phyloP scores from a whole-genome alignment of 2,113 vertebrate genomes.

The Poicephalus meyeri region DNA sequence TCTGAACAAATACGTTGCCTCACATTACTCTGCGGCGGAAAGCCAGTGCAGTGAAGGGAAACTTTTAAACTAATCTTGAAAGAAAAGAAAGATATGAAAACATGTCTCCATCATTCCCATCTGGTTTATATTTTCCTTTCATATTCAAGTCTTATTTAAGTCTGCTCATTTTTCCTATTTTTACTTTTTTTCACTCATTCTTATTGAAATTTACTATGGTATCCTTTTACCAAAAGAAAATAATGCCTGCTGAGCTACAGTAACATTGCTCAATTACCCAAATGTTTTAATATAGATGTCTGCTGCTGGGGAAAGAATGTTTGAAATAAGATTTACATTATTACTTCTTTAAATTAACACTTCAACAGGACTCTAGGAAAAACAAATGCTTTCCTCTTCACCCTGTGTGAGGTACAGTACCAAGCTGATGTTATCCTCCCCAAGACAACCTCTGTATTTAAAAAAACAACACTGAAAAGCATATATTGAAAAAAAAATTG shows the following conservation, averaged over 20 bases:
- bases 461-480: neutral
- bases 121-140: slow-evolving; percentile 74
- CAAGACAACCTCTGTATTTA: neutral
- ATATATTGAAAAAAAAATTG: neutral
- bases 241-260: slow-evolving; percentile 50
- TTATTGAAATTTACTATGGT: slow-evolving; percentile 42
- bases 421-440: neutral
- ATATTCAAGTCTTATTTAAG: slow-evolving; percentile 43
- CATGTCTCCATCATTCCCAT: slow-evolving; percentile 78
- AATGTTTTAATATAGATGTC: slow-evolving; percentile 49
- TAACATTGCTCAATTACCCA: slow-evolving; percentile 38
- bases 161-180: neutral
- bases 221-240: slow-evolving; percentile 64
- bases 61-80: slow-evolving; percentile 78
- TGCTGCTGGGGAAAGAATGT: neutral
- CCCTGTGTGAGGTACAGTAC: slow-evolving; percentile 46
- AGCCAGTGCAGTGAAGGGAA: slow-evolving; percentile 74
- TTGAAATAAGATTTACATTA: slow-evolving; percentile 62
- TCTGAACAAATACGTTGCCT: slow-evolving; percentile 72
- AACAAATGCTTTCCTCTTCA: slow-evolving; percentile 28
- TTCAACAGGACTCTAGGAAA: slow-evolving; percentile 41
- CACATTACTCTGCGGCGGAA: slow-evolving; percentile 71
- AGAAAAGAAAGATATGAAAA: slow-evolving; percentile 78
- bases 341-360: slow-evolving; percentile 68
- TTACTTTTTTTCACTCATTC: neutral